These are phyloP conservation scores for Dryobates pubescens DNA, from an alignment of 2,797 vertebrate genomes.

Conservation along the genomic window DNA sequence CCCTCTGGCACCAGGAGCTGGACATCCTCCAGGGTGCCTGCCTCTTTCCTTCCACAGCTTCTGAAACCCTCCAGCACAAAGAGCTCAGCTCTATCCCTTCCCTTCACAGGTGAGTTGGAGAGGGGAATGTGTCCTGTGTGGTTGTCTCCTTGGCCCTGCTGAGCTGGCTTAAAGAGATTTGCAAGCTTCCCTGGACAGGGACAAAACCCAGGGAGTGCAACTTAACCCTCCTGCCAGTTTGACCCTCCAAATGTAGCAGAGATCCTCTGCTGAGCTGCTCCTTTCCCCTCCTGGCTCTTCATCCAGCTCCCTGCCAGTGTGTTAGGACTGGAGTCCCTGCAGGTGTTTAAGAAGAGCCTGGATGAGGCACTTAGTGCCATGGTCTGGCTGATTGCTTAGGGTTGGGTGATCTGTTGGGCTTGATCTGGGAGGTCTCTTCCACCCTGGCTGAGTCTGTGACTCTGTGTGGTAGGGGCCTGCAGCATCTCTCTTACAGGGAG, in stretches of 20 bases:
- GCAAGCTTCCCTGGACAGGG: background rate
- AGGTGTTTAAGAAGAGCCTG: too few species aligned
- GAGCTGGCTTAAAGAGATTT: background rate
- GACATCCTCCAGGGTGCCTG: background rate
- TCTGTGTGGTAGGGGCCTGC: too few species aligned
- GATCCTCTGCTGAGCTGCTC: background rate
- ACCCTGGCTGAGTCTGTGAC: too few species aligned
- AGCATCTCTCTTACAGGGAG: too few species aligned
- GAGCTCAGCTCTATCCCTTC: background rate
- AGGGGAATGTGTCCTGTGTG: background rate
- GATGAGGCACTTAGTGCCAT: too few species aligned
- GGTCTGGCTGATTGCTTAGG: too few species aligned
- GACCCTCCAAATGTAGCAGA: background rate
- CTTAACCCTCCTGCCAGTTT: background rate
- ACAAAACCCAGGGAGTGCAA: background rate
- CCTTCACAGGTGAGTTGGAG: background rate
- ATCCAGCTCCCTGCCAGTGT: background rate
- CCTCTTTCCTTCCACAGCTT: background rate
- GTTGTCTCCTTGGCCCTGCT: background rate
- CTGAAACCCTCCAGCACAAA: background rate
- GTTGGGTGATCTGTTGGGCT: too few species aligned
- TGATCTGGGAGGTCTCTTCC: too few species aligned
- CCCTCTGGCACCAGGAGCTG: background rate
- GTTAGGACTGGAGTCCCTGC: too few species aligned
- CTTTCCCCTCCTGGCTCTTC: background rate